phyloP scores from a whole-genome alignment of 2,797 vertebrate species.

The Thalassophryne amazonica region DNA sequence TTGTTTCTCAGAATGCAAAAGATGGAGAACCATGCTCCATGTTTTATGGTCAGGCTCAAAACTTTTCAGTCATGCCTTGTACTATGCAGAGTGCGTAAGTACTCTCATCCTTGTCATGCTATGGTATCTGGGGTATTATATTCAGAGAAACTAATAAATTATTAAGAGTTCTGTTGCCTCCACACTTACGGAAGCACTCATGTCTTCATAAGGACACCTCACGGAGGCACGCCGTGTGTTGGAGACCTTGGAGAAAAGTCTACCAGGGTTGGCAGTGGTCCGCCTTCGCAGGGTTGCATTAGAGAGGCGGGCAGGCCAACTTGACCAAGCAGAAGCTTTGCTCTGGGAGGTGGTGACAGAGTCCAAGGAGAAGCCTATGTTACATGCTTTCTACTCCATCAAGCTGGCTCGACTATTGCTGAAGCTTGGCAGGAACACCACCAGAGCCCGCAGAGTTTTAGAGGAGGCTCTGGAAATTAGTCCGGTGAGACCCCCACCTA shows the following conservation, averaged over 20 bases:
- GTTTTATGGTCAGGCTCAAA: too few relatives aligned
- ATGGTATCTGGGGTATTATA: too few relatives aligned
- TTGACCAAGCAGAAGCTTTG: conserved; percentile 78
- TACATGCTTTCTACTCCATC: conserved; percentile 85
- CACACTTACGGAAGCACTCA: neutral
- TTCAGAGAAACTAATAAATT: neutral
- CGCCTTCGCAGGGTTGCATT: conserved; percentile 80
- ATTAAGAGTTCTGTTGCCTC: neutral
- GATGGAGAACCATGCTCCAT: too few relatives aligned
- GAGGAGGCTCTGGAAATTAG: conserved; percentile 83
- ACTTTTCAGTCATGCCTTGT: too few relatives aligned
- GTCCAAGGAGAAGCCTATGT: conserved; percentile 75
- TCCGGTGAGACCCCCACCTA: conserved; percentile 69
- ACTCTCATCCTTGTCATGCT: too few relatives aligned
- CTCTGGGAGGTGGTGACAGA: conserved; percentile 76
- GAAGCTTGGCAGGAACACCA: conserved; percentile 74
- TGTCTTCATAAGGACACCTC: conserved; percentile 67
- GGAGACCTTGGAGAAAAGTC: conserved; percentile 68
- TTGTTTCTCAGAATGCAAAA: too few relatives aligned
- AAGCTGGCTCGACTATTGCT: conserved; percentile 82
- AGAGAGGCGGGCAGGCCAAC: conserved; percentile 78
- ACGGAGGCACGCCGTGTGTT: conserved; percentile 78
- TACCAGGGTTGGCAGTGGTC: conserved; percentile 80
- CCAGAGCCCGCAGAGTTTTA: conserved; percentile 75
- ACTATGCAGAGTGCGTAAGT: too few relatives aligned